These are phyloP conservation scores for Athetis lepigone DNA, from an alignment of 2,888 invertebrate genomes.

Conservation along the genomic window DNA sequence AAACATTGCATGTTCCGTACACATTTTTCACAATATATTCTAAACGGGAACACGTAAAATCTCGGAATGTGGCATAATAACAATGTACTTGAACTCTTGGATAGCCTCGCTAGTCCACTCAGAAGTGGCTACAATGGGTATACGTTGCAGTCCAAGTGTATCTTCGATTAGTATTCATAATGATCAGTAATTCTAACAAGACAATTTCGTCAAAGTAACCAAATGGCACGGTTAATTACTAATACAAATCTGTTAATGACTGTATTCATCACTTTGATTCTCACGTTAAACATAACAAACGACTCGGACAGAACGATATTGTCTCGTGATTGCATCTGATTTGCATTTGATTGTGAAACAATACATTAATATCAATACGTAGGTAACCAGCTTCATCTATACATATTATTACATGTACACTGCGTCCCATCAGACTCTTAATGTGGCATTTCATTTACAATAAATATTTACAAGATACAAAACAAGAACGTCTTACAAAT, in stretches of 20 bases:
- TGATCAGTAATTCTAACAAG: too few relatives aligned
- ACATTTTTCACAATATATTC: conserved; percentile 45
- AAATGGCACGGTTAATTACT: background rate
- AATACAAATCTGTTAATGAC: background rate
- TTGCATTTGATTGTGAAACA: conserved; percentile 34
- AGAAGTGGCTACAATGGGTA: conserved; percentile 28
- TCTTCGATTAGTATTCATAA: background rate
- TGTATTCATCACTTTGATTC: background rate
- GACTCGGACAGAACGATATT: conserved; percentile 15
- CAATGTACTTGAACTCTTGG: conserved; percentile 56
- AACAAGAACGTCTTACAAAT: conserved; percentile 41
- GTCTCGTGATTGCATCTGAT: conserved; percentile 33
- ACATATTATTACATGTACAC: conserved; percentile 12
- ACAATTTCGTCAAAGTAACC: too few relatives aligned
- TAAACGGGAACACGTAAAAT: conserved; percentile 51
- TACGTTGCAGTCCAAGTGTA: background rate
- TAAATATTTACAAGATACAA: conserved; percentile 43
- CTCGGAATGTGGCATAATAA: conserved; percentile 58
- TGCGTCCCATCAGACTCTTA: conserved; percentile 16
- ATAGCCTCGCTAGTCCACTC: conserved; percentile 48
- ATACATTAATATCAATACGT: conserved; percentile 8
- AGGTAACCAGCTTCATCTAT: conserved; percentile 27
- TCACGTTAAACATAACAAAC: conserved; percentile 11
- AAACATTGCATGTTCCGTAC: conserved; percentile 68
- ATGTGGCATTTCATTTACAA: conserved; percentile 32